A percentile compares a stretch with the other conserved stretches of the same genome.
phyloP scores from a whole-genome alignment of 2,797 vertebrate species.

The Rhinogobio ventralis region DNA sequence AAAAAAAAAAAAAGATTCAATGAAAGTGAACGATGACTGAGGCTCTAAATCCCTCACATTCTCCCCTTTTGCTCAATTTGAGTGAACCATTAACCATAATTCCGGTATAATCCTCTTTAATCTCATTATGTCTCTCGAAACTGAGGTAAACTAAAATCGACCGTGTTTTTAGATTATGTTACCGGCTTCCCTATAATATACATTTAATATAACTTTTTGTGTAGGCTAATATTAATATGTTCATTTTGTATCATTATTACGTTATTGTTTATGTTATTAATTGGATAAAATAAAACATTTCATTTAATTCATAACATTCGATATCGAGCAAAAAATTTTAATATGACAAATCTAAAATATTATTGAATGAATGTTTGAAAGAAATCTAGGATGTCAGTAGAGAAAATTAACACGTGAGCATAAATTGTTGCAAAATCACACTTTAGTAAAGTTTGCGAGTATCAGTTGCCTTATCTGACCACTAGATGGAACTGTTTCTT shows the following conservation, averaged over 20 bases:
- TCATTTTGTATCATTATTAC: neutral
- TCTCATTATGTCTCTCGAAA: neutral
- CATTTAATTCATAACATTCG: neutral
- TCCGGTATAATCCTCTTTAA: neutral
- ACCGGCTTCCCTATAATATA: neutral
- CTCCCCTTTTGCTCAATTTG: neutral
- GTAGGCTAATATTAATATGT: neutral
- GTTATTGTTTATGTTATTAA: neutral
- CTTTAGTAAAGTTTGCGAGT: neutral
- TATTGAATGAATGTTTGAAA: neutral
- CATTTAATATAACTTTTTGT: neutral
- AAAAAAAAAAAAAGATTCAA: neutral
- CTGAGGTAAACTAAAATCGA: neutral
- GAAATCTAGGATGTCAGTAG: neutral
- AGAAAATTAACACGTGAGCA: neutral
- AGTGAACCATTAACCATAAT: neutral
- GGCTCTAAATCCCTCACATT: neutral
- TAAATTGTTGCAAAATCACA: neutral
- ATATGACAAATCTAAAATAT: neutral
- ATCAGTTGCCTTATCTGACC: neutral
- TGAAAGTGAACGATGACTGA: neutral
- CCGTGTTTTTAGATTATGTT: neutral
- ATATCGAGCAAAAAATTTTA: neutral
- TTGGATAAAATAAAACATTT: neutral
- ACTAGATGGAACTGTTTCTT: slow-evolving; percentile 17